Base-by-base conservation (phyloP, 2,888 invertebrate genomes). In the Iselma pallidipennis region DNA sequence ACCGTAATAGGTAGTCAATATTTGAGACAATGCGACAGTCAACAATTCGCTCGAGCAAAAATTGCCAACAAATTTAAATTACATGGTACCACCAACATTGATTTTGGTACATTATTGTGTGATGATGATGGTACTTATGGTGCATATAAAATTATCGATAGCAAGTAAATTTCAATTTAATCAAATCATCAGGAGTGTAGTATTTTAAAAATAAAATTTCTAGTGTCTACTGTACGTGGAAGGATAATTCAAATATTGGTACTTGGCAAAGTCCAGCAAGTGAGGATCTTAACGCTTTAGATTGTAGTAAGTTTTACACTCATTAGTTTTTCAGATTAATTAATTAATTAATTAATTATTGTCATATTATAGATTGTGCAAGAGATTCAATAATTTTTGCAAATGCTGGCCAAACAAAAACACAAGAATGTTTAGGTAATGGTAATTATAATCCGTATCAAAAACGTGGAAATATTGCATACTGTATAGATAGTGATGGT, bases 111-210 rank as follows among this genome's bases (percentile, higher is more conserved):
- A 45, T 79, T 85, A 4, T 79, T 83, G 64, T 91, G 90, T 74
- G 88, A 89, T 73, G 87, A 84, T 65, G 90, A 90, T 75, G 90
- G 90, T 14, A 86, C 85, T 68, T 90, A 86, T 74, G 88, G 87
- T 16, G 75, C 82, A 37, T 85, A 83, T 72, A 84, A 83, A 73
- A 82, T 88, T 61, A 67, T 70, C 57, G 84, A 83, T 65, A 85
- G 85, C 74, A 82, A 83, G 88, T 88, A 82, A 84, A 86, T 81
- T 0, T 19, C 29, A 28, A 29, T 9, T 52, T 0, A 10, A 10
- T 12, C 16, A 4, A 19, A 10, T 50, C 7, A 14, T 4, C 1
- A 12, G 19, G 2, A 49, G 23, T 28, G 14, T 7, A 5, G 9
- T 37, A 37, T n/a, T 26, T 25, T 23, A 23, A 21, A 16, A 55